Evolutionary conservation across 2,113 vertebrate species (phyloP).

Genomic region (Pogonocichla stellata): DNA sequence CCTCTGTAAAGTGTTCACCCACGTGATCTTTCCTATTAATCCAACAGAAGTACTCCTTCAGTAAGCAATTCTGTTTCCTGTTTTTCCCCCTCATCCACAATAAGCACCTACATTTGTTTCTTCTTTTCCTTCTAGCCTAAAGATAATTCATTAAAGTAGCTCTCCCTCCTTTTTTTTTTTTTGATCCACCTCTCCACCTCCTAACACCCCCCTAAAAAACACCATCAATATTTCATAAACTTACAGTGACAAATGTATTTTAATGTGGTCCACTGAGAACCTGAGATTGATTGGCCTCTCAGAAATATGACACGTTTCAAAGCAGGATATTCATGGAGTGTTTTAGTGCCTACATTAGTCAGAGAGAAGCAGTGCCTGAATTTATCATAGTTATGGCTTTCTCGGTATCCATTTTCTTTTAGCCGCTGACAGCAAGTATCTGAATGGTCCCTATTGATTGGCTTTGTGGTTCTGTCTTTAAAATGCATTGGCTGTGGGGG

Average conservation of each 20-base stretch:
- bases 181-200: constrained; percentile 80
- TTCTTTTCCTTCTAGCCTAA: constrained; percentile 66
- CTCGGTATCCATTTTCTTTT: constrained; percentile 92
- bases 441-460: constrained; percentile 85
- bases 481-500: constrained; percentile 72
- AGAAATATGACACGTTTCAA: constrained; percentile 89
- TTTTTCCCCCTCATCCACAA: constrained; percentile 41
- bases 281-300: constrained; percentile 92
- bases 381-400: constrained; percentile 99
- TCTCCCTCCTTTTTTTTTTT: constrained; percentile 67
- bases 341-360: constrained; percentile 98
- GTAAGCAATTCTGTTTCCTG: constrained; percentile 43
- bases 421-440: constrained; percentile 87
- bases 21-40: constrained; percentile 6
- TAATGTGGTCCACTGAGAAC: constrained; percentile 86
- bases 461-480: constrained; percentile 78
- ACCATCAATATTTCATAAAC: constrained; percentile 91
- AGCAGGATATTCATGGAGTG: constrained; percentile 89
- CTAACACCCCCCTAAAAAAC: constrained; percentile 76
- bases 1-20: neutral
- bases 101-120: constrained; percentile 64
- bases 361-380: constrained; percentile 82
- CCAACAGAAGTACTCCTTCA: constrained; percentile 11
- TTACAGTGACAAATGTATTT: constrained; percentile 95
- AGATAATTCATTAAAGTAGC: constrained; percentile 82